These are phyloP conservation scores for Blomia tropicalis DNA, from an alignment of 2,888 invertebrate species.

Conservation along the genomic window DNA sequence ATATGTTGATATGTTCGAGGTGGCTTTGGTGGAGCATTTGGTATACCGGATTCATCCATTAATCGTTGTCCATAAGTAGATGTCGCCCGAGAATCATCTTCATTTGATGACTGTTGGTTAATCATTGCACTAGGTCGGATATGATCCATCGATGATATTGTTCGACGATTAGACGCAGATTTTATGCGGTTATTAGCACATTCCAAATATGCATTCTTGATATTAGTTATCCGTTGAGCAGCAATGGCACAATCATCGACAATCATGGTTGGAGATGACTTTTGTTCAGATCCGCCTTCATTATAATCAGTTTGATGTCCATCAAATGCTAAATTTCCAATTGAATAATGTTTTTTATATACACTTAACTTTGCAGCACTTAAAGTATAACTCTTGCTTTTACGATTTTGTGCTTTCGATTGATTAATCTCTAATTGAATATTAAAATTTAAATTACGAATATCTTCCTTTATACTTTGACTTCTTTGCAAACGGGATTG, in stretches of 20 bases:
- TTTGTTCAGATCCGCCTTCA: not conserved
- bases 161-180: not conserved
- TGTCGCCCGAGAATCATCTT: not conserved
- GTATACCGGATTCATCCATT: not conserved
- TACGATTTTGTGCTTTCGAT: not conserved
- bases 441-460: conserved; percentile 16
- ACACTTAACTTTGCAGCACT: conserved; percentile 15
- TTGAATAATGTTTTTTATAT: conserved; percentile 1
- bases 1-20: conserved; percentile 25
- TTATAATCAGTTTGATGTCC: not conserved
- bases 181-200: not conserved
- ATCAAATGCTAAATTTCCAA: not conserved
- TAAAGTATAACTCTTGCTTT: conserved; percentile 7
- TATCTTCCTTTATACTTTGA: conserved; percentile 21
- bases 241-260: not conserved
- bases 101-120: not conserved
- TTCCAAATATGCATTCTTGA: not conserved
- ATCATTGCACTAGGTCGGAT: too few relatives aligned
- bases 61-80: not conserved
- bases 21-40: conserved; percentile 25
- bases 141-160: not conserved
- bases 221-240: not conserved
- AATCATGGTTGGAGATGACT: not conserved
- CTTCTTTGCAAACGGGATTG: not conserved
- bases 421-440: conserved; percentile 1